Conservation (phyloP, 2,113 vertebrate species). For the Sula dactylatra region DNA sequence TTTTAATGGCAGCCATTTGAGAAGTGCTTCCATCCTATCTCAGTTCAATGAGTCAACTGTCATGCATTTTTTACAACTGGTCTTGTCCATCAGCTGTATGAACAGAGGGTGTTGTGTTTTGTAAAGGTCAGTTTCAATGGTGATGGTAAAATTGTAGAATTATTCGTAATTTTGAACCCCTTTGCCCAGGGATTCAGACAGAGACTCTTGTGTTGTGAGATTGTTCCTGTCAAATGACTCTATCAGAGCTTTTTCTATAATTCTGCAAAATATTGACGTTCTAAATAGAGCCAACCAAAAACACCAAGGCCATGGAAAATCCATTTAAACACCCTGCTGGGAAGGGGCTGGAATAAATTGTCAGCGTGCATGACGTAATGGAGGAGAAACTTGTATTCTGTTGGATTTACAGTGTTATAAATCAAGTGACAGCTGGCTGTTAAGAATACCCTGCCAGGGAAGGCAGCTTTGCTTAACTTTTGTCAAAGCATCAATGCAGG, state of each 20-base stretch:
- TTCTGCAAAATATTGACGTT: background rate
- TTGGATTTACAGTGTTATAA: background rate
- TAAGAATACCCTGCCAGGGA: background rate
- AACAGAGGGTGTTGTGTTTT: background rate
- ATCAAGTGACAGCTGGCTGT: background rate
- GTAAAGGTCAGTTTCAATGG: background rate
- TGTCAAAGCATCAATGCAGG: background rate
- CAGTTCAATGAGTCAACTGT: background rate
- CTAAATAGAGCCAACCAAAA: background rate
- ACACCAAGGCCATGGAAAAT: background rate
- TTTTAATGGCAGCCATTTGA: background rate
- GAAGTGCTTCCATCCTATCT: background rate
- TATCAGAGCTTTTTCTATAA: background rate
- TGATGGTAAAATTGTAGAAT: background rate
- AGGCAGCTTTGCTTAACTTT: background rate
- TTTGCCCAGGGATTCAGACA: background rate
- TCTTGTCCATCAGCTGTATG: background rate
- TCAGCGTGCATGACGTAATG: fast-evolving
- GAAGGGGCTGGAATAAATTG: background rate
- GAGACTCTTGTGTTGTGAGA: background rate
- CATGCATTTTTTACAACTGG: background rate
- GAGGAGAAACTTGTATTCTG: background rate
- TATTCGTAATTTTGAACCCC: background rate
- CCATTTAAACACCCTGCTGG: background rate
- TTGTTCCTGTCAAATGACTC: background rate